Base-by-base conservation (phyloP, 2,113 vertebrate genomes). In the Macaca mulatta region DNA sequence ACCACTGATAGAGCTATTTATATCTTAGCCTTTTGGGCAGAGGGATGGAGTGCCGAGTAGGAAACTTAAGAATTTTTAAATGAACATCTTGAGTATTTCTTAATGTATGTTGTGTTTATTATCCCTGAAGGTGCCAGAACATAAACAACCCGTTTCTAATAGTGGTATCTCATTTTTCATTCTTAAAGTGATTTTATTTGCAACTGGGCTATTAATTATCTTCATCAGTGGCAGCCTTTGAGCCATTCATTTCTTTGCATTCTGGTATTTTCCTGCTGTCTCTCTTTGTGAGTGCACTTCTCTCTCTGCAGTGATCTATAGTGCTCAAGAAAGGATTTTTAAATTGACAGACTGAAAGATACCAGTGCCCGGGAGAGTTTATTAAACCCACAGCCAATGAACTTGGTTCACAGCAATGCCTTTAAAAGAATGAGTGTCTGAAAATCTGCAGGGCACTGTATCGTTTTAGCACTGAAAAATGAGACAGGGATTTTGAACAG, bases 301-400 rank as follows among this genome's bases (percentile, higher is more conserved):
- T 88, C 6, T 89, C 79, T 97, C 75, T 48, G 45, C 75, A 43
- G 85, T 98, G 93, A 97, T 97, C 96, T 97, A 22, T 75, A 64
- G 45, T 64, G 90, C 92, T 97, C 80, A 81, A 57, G 93, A 93
- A 91, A 94, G 78, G 64, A 92, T 94, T 96, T 98, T 96, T 61
- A 94, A 97, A 96, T 96, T 74, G 97, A 97, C 95, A 97, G 80
- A 23, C 90, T 97, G 90, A 95, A 96, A 95, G 97, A 96, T 95
- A 92, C 64, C 27, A 90, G 80, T 40, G 64, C 80, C 89, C 0
- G 0, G 32, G 93, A 98, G 95, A 97, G 93, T 97, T 97, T 97
- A 97, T 97, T 96, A 98, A 98, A 93, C 52, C 80, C 45, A 85
- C 30, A 96, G 90, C 95, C 95, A 94, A 89, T 96, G 97, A 96